Percentiles rank a stretch among this genome's conserved stretches.
phyloP scores from a whole-genome alignment of 2,797 vertebrate species.

The Lepidocolaptes lacrymiger region DNA sequence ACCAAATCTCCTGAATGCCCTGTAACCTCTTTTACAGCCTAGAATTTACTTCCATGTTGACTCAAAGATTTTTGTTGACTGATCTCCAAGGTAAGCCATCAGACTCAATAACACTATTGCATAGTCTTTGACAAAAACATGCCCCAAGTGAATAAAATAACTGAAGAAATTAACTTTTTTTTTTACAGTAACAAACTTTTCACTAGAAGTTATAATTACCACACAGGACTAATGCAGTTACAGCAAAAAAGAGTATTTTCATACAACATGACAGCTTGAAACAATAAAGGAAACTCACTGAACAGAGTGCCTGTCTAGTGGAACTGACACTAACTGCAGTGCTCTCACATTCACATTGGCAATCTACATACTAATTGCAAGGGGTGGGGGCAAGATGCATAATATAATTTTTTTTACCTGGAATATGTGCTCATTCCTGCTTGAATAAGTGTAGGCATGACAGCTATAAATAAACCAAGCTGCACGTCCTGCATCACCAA shows the following conservation, averaged over 20 bases:
- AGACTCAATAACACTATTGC: background rate
- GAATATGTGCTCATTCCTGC: conserved; percentile 83
- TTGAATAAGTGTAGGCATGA: conserved; percentile 93
- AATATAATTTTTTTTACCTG: conserved; percentile 74
- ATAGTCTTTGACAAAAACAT: background rate
- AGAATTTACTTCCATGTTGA: background rate
- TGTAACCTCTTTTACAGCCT: background rate
- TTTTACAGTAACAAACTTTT: background rate
- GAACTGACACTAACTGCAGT: background rate
- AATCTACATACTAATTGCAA: background rate
- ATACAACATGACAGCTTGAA: background rate
- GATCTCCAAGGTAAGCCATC: background rate
- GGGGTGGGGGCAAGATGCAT: background rate
- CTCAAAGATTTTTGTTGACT: background rate
- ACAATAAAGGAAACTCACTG: background rate
- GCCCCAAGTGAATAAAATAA: background rate
- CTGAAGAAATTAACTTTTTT: background rate
- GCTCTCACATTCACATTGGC: background rate
- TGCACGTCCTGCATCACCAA: conserved; percentile 98
- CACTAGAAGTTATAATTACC: background rate
- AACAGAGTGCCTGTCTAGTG: background rate
- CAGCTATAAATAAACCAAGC: conserved; percentile 95
- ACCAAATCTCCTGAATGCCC: background rate
- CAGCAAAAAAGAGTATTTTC: background rate
- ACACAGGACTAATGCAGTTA: background rate